Percentiles rank a stretch among this genome's conserved stretches.
Evolutionary conservation across 2,888 invertebrate genomes (phyloP).

Genomic region (Hydrotaea diabolus): DNA sequence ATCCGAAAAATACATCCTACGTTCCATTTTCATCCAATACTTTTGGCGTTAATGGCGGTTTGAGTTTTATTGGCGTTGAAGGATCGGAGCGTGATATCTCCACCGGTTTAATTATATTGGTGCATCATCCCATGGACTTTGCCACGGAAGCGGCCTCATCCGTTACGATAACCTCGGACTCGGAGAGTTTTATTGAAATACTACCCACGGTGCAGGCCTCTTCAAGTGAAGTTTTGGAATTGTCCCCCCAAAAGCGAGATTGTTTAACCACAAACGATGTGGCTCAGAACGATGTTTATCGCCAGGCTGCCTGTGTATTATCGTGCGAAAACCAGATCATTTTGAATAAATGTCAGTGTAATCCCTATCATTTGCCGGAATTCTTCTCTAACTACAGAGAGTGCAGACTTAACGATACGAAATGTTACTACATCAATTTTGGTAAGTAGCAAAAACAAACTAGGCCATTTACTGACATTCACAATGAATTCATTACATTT

Average conservation of each 20-base stretch:
- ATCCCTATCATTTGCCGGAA: conserved; percentile 78
- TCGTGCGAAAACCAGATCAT: conserved; percentile 77
- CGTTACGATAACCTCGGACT: conserved; percentile 77
- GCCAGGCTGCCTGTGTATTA: conserved; percentile 78
- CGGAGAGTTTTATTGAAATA: conserved; percentile 79
- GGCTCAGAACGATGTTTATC: conserved; percentile 73
- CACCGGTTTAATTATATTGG: conserved; percentile 78
- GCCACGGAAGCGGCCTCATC: conserved; percentile 77
- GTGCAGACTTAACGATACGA: conserved; percentile 77
- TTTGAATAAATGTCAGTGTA: conserved; percentile 76
- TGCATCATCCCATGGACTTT: conserved; percentile 80
- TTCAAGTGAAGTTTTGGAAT: conserved; percentile 77
- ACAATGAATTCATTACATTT: too few species aligned
- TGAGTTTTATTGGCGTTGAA: conserved; percentile 78
- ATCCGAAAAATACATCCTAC: conserved; percentile 77
- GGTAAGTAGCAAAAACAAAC: conserved; percentile 71
- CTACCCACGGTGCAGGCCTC: conserved; percentile 78
- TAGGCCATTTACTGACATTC: too few species aligned
- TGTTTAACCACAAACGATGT: conserved; percentile 78
- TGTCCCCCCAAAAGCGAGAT: conserved; percentile 77
- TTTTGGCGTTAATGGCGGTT: conserved; percentile 78
- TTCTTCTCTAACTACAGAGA: conserved; percentile 72
- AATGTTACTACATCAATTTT: conserved; percentile 77
- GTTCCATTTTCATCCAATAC: conserved; percentile 78
- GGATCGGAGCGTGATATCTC: conserved; percentile 78